These are phyloP conservation scores for Lycopodina hypogea DNA, from an alignment of 37 sponge, comb jelly and placozoan genomes.

Conservation along the genomic window DNA sequence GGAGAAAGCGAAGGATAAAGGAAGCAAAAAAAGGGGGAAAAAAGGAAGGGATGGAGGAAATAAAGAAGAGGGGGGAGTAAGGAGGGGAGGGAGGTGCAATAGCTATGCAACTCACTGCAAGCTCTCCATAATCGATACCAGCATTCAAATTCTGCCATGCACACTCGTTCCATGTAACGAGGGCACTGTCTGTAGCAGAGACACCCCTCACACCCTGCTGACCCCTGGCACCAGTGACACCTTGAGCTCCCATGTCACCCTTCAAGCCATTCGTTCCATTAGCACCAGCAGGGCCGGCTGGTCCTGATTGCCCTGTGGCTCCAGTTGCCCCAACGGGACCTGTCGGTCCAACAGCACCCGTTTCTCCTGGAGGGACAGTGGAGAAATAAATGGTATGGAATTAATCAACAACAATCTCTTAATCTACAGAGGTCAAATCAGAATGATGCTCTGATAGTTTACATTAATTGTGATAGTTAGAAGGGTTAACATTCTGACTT, in stretches of 20 bases:
- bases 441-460: too few species aligned
- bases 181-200: neutral
- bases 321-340: neutral
- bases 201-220: neutral
- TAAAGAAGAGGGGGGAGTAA: too few species aligned
- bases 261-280: constrained; percentile 27
- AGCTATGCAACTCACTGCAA: constrained; percentile 38
- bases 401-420: too few species aligned
- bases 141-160: constrained; percentile 35
- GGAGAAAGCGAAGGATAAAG: too few species aligned
- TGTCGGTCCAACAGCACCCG: neutral
- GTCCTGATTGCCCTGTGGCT: neutral
- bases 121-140: constrained; percentile 41
- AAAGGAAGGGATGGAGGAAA: too few species aligned
- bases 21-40: too few species aligned
- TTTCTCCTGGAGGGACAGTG: neutral
- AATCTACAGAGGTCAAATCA: too few species aligned
- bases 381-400: too few species aligned
- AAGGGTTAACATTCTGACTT: too few species aligned
- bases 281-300: neutral
- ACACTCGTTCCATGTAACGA: constrained; percentile 63
- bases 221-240: neutral
- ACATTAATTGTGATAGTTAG: too few species aligned
- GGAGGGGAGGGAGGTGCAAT: too few species aligned
- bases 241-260: constrained; percentile 4